These are phyloP conservation scores for Corythaeola cristata DNA, from an alignment of 2,113 vertebrate genomes.

Conservation along the genomic window DNA sequence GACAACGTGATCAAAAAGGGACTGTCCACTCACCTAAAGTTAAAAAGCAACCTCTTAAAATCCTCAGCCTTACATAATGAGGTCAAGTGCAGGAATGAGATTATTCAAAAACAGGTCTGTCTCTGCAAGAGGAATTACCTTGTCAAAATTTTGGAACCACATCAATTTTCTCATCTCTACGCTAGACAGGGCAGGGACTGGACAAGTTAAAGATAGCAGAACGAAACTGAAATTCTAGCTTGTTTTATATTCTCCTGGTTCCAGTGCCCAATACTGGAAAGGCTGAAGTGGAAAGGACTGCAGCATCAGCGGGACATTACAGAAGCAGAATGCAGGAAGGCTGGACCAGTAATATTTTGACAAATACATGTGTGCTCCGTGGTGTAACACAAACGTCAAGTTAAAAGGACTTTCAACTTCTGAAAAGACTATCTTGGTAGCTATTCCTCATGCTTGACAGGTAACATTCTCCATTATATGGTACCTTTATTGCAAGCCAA, in stretches of 20 bases:
- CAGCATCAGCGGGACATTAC: not conserved
- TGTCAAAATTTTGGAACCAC: not conserved
- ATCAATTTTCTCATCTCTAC: not conserved
- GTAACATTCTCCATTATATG: not conserved
- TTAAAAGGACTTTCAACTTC: not conserved
- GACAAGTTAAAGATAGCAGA: not conserved
- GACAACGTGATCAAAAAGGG: not conserved
- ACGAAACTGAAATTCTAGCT: not conserved
- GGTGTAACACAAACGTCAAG: not conserved
- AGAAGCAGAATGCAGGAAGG: not conserved
- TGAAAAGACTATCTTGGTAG: not conserved
- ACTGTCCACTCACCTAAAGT: not conserved
- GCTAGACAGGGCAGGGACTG: not conserved
- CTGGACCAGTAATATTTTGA: not conserved
- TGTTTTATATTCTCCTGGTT: not conserved
- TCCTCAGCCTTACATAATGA: not conserved
- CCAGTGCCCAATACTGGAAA: not conserved
- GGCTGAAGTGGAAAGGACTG: not conserved
- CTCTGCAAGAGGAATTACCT: not conserved
- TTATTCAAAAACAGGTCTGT: not conserved
- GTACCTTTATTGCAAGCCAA: not conserved
- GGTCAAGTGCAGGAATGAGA: not conserved
- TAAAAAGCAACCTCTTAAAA: not conserved
- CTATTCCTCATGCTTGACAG: not conserved
- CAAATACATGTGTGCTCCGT: rapidly evolving